Conservation (phyloP, 2,797 vertebrate species). For the Spinus olivaceus region DNA sequence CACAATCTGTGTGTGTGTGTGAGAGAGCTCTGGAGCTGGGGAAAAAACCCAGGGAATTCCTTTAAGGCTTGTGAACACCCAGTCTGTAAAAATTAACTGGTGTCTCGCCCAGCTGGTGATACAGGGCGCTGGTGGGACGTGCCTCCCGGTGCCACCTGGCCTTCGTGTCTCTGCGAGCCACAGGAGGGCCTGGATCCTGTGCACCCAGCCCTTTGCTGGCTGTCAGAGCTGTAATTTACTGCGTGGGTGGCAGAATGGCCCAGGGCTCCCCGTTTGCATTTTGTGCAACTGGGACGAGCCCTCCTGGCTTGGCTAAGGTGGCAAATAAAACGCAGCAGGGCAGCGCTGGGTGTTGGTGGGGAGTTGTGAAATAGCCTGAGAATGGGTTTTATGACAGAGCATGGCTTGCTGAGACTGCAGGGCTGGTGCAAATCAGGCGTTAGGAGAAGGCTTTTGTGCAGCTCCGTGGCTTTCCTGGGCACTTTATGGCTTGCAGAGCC, state of each 20-base stretch:
- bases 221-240: conserved; percentile 51
- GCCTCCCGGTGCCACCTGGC: neutral
- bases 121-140: neutral
- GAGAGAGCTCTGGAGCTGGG: neutral
- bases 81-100: neutral
- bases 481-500: neutral
- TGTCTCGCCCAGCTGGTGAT: neutral
- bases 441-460: conserved; percentile 54
- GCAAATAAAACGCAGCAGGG: conserved; percentile 55
- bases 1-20: neutral
- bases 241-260: conserved; percentile 55
- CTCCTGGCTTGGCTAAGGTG: conserved; percentile 35
- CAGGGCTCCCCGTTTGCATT: conserved; percentile 46
- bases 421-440: conserved; percentile 16
- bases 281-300: conserved; percentile 54
- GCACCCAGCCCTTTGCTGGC: neutral
- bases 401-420: conserved; percentile 44
- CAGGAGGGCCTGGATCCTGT: conserved; percentile 58
- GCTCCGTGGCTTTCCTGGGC: conserved; percentile 26
- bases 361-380: conserved; percentile 61
- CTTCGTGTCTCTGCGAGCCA: conserved; percentile 59
- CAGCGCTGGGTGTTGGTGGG: conserved; percentile 6
- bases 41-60: neutral
- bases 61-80: neutral
- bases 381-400: conserved; percentile 55